Conservation (phyloP, 2,113 vertebrate genomes). For the Nothobranchius furzeri region DNA sequence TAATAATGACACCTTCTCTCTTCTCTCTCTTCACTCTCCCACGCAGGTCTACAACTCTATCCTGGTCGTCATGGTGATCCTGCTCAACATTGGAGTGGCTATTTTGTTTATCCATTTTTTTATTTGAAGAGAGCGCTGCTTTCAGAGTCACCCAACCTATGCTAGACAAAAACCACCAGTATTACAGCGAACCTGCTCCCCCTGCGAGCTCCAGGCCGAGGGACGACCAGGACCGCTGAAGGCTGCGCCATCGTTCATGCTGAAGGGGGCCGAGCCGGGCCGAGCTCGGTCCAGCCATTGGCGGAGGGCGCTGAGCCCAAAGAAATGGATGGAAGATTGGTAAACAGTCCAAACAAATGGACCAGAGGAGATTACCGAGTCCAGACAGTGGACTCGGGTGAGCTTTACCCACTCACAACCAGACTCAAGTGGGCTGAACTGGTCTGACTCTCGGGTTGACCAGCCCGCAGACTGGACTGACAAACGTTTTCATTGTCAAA, state of each 20-base stretch:
- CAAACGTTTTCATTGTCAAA: conserved; percentile 67
- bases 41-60: conserved; percentile 94
- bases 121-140: conserved; percentile 86
- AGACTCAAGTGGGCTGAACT: conserved; percentile 36
- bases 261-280: conserved; percentile 17
- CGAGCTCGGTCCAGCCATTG: conserved; percentile 4
- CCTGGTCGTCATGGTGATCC: conserved; percentile 98
- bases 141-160: conserved; percentile 69
- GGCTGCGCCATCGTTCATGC: conserved; percentile 11
- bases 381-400: conserved; percentile 38
- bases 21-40: conserved; percentile 61
- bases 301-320: conserved; percentile 30
- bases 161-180: conserved; percentile 63
- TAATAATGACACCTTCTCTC: conserved; percentile 57
- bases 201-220: conserved; percentile 8
- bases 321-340: conserved; percentile 16
- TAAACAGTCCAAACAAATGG: conserved; percentile 23
- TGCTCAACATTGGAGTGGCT: conserved; percentile 99
- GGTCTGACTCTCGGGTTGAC: conserved; percentile 37
- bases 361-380: conserved; percentile 27
- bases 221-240: conserved; percentile 16
- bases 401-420: conserved; percentile 19
- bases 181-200: conserved; percentile 49
- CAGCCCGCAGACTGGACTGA: conserved; percentile 60
- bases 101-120: conserved; percentile 99